phyloP scores from a whole-genome alignment of 2,113 vertebrate genomes.

The Leucosticte australis region DNA sequence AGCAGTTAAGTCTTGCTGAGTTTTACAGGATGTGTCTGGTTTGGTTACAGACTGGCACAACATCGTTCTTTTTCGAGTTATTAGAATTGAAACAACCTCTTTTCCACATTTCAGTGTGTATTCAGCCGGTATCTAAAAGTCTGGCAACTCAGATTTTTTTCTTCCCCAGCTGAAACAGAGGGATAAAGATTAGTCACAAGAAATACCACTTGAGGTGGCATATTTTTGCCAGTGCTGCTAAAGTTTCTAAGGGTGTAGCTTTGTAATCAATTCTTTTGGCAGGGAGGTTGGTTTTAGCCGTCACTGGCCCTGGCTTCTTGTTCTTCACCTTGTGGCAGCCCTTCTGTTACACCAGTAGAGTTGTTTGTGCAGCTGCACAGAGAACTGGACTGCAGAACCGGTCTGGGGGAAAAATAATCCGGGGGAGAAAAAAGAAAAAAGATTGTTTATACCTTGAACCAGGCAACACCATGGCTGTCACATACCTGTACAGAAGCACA shows the following conservation, averaged over 20 bases:
- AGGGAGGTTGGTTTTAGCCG: not conserved
- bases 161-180: not conserved
- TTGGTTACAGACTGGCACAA: slow-evolving; percentile 3
- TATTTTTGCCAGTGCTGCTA: not conserved
- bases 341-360: not conserved
- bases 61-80: not conserved
- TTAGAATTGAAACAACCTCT: not conserved
- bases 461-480: not conserved
- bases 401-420: slow-evolving; percentile 7
- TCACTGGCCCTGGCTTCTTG: not conserved
- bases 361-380: slow-evolving; percentile 17
- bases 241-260: not conserved
- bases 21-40: not conserved
- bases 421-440: rapidly evolving
- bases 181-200: not conserved
- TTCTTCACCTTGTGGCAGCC: not conserved
- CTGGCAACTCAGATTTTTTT: not conserved
- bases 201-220: not conserved
- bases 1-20: not conserved
- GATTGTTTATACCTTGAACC: not conserved
- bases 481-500: not conserved
- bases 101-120: not conserved
- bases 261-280: not conserved
- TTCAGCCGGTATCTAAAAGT: not conserved
- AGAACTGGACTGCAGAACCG: not conserved